Conservation (phyloP, 2,113 vertebrate genomes). For the Ardeotis arabs region DNA sequence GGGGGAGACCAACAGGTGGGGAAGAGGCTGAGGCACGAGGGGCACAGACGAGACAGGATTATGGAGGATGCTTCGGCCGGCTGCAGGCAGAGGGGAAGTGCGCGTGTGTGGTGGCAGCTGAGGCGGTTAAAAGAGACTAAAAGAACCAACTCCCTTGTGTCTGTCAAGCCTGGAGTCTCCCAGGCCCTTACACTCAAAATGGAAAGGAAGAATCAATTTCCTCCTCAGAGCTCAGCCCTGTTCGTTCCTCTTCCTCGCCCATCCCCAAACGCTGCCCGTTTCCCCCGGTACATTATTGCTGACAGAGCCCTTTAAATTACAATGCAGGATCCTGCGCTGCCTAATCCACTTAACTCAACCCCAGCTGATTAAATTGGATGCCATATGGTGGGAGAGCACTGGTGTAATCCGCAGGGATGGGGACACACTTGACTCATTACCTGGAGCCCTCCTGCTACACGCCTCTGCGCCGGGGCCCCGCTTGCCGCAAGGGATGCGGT, state of each 20-base stretch:
- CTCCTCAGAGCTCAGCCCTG: background rate
- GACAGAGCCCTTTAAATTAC: slow-evolving; percentile 67
- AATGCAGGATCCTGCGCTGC: slow-evolving; percentile 20
- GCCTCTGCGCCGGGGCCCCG: background rate
- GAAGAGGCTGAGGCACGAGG: background rate
- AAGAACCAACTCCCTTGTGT: background rate
- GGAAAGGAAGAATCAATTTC: slow-evolving; percentile 3
- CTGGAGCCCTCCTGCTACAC: background rate
- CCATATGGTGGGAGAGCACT: slow-evolving; percentile 64
- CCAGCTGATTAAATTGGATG: slow-evolving; percentile 73
- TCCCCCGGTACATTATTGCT: slow-evolving; percentile 56
- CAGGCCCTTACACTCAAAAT: background rate
- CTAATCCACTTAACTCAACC: slow-evolving; percentile 73
- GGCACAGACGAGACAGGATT: background rate
- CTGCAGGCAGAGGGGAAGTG: background rate
- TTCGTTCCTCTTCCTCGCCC: slow-evolving; percentile 8
- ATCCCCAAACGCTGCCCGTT: slow-evolving; percentile 19
- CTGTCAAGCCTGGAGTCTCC: slow-evolving; percentile 1
- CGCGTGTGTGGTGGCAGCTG: fast-evolving
- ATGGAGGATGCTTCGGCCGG: background rate
- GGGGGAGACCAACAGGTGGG: slow-evolving; percentile 17
- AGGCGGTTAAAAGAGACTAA: background rate
- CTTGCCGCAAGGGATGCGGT: background rate
- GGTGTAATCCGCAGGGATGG: background rate
- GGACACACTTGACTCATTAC: slow-evolving; percentile 34